These are phyloP conservation scores for Electrona antarctica DNA, from an alignment of 2,113 vertebrate species.

Conservation along the genomic window DNA sequence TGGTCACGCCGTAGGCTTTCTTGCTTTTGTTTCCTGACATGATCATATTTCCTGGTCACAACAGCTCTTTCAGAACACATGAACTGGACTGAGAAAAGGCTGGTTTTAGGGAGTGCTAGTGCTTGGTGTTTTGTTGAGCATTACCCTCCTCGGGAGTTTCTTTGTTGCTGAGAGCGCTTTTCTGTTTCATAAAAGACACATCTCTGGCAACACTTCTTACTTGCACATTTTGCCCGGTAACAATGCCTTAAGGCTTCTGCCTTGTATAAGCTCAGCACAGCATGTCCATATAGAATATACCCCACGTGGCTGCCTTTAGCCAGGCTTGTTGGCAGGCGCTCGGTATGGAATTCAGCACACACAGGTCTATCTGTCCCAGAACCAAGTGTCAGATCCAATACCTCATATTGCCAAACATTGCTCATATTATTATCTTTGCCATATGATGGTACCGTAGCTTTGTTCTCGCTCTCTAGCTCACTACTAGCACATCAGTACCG, in stretches of 20 bases:
- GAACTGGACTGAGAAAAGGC: too few species aligned
- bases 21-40: too few species aligned
- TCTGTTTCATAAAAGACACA: slow-evolving; percentile 27
- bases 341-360: slow-evolving; percentile 21
- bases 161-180: too few species aligned
- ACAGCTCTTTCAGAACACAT: too few species aligned
- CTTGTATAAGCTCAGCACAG: background rate
- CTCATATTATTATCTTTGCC: slow-evolving; percentile 69
- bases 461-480: slow-evolving; percentile 60
- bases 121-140: too few species aligned
- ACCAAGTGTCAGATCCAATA: slow-evolving; percentile 44
- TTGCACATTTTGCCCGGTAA: slow-evolving; percentile 37
- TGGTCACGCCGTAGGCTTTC: too few species aligned
- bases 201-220: slow-evolving; percentile 22
- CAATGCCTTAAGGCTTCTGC: slow-evolving; percentile 37
- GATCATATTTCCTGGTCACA: too few species aligned
- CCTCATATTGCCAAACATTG: slow-evolving; percentile 65
- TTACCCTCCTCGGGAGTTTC: too few species aligned
- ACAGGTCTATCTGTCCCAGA: slow-evolving; percentile 30
- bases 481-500: slow-evolving; percentile 12
- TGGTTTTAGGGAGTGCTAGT: too few species aligned
- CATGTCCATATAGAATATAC: slow-evolving; percentile 56
- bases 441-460: slow-evolving; percentile 61
- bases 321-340: background rate
- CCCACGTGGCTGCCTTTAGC: slow-evolving; percentile 47